Evolutionary conservation across 2,113 vertebrate species (phyloP), one percentile per base, ranked within the genome.

Genomic region (Puntigrus tetrazona): DNA sequence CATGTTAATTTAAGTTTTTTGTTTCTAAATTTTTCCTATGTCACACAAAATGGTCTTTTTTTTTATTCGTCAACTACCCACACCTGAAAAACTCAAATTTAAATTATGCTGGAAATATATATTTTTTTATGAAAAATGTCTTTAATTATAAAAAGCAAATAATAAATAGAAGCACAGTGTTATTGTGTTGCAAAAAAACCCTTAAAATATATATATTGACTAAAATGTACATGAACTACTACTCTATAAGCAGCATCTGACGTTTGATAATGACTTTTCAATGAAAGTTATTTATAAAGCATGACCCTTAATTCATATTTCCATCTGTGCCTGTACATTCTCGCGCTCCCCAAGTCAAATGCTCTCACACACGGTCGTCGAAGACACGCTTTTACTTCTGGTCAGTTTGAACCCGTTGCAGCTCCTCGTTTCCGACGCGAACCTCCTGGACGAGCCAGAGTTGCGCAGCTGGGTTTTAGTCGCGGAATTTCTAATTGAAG

Each of bases 281-380:
- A 73, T 73, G 7, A 43, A 52, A 27, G 38, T 77, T 77, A 11
- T 20, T 73, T 50, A 31, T 20, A 55, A 61, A 38, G 76, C 29
- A 20, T 38, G 7, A 9, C 22, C 14, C 6, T 43, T n/a, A n/a
- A 22, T 74, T 73, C 47, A 31, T 25, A 69, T 52, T 43, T 18
- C 47, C 67, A 57, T 50, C 47, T 22, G 31, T 70, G 7, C 43
- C n/a, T 50, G 27, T 8, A 14, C 6, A 27, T 74, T 34, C 13
- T 22, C 22, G 45, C 20, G 8, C 29, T 77, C 74, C 47, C 86
- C 72, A 18, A 84, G 57, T 89, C 87, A 82, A 86, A 89, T 86
- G 14, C 90, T 91, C 81, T 92, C 89, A 83, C 88, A 90, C 34
- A 88, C 91, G 4, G 88, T 90, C 3, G 87, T 82, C 8, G 82